Percentiles rank a stretch among this genome's conserved stretches.
These are phyloP conservation scores for Dasyurus viverrinus DNA, from an alignment of 2,113 vertebrate genomes.

Conservation along the genomic window DNA sequence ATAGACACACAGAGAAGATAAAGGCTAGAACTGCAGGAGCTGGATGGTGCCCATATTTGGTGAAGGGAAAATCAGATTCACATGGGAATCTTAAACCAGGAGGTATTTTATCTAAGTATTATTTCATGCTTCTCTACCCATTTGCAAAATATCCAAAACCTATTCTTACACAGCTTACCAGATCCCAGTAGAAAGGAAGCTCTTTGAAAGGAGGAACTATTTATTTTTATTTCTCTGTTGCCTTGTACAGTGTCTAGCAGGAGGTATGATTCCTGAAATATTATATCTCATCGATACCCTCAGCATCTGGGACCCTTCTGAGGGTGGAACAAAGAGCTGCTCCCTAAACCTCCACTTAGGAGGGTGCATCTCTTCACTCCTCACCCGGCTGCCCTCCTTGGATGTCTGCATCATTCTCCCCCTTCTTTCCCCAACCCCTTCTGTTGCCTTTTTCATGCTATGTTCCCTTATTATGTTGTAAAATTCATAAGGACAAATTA, in stretches of 20 bases:
- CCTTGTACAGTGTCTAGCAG: neutral
- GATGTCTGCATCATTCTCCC: neutral
- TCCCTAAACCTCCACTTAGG: neutral
- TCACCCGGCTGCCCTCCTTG: neutral
- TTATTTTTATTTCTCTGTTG: neutral
- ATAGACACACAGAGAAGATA: neutral
- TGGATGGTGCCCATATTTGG: neutral
- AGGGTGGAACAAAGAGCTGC: neutral
- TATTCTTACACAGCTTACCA: neutral
- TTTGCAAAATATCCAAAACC: neutral
- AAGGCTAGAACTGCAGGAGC: neutral
- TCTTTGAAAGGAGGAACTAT: neutral
- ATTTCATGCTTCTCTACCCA: neutral
- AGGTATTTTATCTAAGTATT: neutral
- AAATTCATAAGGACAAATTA: neutral
- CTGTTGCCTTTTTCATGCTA: neutral
- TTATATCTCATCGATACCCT: neutral
- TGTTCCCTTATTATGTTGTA: neutral
- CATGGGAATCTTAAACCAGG: neutral
- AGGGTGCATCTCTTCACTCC: neutral
- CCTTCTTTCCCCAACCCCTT: neutral
- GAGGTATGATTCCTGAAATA: neutral
- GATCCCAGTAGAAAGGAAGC: neutral
- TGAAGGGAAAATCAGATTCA: neutral
- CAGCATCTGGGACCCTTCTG: neutral